These are phyloP conservation scores for Shargacucullia verbasci DNA, from an alignment of 2,888 invertebrate species.

Conservation along the genomic window DNA sequence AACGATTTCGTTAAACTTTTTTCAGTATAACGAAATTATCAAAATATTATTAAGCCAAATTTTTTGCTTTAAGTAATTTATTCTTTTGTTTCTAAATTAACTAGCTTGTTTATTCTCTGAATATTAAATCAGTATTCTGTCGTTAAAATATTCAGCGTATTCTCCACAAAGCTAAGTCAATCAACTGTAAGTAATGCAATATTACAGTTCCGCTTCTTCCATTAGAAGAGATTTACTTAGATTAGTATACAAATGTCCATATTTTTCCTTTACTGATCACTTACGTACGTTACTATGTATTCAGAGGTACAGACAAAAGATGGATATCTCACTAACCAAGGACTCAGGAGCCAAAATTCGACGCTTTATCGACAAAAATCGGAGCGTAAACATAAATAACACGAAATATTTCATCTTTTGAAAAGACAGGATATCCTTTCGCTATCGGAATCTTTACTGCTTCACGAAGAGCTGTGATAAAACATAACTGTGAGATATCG, in stretches of 20 bases:
- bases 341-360: slow-evolving; percentile 11
- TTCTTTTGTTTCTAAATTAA: slow-evolving; percentile 8
- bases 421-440: slow-evolving; percentile 46
- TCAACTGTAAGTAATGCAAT: slow-evolving; percentile 8
- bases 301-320: slow-evolving; percentile 14
- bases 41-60: neutral
- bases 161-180: slow-evolving; percentile 10
- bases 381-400: slow-evolving; percentile 50
- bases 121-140: slow-evolving; percentile 9
- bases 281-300: slow-evolving; percentile 26
- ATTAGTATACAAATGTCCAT: slow-evolving; percentile 7
- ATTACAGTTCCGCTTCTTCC: neutral
- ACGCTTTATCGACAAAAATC: slow-evolving; percentile 30
- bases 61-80: neutral
- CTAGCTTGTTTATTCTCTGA: slow-evolving; percentile 17
- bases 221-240: slow-evolving; percentile 10
- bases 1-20: too few relatives aligned
- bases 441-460: slow-evolving; percentile 44
- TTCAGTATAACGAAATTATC: too few relatives aligned
- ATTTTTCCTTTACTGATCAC: slow-evolving; percentile 12
- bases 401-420: slow-evolving; percentile 28
- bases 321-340: slow-evolving; percentile 7
- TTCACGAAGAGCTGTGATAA: slow-evolving; percentile 35
- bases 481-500: slow-evolving; percentile 41
- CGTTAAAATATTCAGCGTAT: slow-evolving; percentile 5